Conservation (phyloP, 2,888 invertebrate species). For the Caprella mutica region DNA sequence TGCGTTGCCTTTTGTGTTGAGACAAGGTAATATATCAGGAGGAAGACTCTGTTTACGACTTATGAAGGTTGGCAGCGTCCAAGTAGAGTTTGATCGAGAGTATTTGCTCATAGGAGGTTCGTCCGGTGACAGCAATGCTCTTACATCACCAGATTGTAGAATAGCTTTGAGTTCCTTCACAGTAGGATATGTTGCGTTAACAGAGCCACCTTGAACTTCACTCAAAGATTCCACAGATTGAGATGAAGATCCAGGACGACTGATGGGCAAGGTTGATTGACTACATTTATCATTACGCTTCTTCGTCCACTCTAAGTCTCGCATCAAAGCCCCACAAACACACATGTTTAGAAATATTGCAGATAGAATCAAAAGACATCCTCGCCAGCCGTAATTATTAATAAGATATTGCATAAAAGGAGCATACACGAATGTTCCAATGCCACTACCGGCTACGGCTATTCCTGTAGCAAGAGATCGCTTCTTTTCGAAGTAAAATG, state of each 20-base stretch:
- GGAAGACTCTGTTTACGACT: constrained; percentile 20
- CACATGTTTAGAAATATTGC: constrained; percentile 69
- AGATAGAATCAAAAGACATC: constrained; percentile 66
- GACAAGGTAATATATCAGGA: constrained; percentile 19
- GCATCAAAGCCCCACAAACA: constrained; percentile 68
- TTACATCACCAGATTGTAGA: constrained; percentile 53
- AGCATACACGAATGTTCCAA: constrained; percentile 76
- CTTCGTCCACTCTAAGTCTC: constrained; percentile 72
- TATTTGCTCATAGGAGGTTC: constrained; percentile 31
- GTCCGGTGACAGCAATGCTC: constrained; percentile 30
- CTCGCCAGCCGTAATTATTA: constrained; percentile 67
- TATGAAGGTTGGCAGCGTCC: constrained; percentile 68
- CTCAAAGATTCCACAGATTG: constrained; percentile 25
- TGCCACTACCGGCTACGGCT: constrained; percentile 75
- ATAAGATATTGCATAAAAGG: constrained; percentile 63
- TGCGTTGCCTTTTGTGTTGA: constrained; percentile 27
- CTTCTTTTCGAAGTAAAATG: constrained; percentile 75
- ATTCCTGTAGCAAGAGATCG: constrained; percentile 74
- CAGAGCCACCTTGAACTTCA: constrained; percentile 12
- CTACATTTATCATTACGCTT: constrained; percentile 32
- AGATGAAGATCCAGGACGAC: constrained; percentile 21
- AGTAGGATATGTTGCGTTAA: constrained; percentile 38
- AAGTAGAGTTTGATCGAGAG: constrained; percentile 49
- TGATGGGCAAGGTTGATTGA: constrained; percentile 14
- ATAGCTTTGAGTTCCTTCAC: constrained; percentile 55